Conservation (phyloP, 2,797 vertebrate species). For the Pseudochirops cupreus region DNA sequence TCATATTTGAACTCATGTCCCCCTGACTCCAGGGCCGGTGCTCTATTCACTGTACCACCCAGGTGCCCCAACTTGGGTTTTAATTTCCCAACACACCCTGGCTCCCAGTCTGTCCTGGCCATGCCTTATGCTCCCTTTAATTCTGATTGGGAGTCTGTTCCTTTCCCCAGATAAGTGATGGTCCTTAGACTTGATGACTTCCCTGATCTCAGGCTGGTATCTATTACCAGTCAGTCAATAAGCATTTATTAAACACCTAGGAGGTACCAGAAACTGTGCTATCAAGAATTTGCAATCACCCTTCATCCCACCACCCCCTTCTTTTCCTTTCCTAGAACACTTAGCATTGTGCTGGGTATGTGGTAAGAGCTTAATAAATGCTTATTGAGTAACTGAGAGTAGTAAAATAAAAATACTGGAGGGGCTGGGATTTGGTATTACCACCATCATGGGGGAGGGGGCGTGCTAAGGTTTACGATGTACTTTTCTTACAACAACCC, state of each 20-base stretch:
- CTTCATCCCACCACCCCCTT: not conserved
- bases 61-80: not conserved
- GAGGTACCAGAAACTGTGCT: not conserved
- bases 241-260: not conserved
- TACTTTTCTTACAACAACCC: not conserved
- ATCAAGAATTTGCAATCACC: not conserved
- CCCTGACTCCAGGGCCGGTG: too few species aligned
- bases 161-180: not conserved
- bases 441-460: not conserved
- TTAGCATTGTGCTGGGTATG: too few species aligned
- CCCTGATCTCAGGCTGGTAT: not conserved
- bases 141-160: slow-evolving; percentile 16
- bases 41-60: too few species aligned
- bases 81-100: not conserved
- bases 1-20: too few species aligned
- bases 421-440: not conserved
- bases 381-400: not conserved
- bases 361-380: not conserved
- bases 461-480: not conserved
- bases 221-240: not conserved
- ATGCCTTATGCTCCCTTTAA: not conserved
- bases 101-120: not conserved
- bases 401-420: not conserved
- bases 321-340: not conserved
- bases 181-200: not conserved